Evolutionary conservation across 53 echinoderm and acorn worm species (phyloP), one percentile per base, ranked within the genome.

Genomic region (Holothuria leucospilota): DNA sequence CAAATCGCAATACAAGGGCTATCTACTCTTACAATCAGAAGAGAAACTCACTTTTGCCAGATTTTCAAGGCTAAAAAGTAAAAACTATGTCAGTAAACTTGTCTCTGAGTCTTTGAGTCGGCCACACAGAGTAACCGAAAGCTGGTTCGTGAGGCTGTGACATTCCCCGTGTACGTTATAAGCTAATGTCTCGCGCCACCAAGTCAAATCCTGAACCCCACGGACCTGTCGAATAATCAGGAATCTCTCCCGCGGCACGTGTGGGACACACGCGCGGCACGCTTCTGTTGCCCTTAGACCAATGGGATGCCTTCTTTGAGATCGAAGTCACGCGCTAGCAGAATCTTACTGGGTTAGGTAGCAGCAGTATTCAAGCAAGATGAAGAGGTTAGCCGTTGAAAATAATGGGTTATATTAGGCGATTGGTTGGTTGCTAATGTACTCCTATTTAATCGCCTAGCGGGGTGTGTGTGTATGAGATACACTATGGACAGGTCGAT

Each of bases 301-400:
- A 81, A 81, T 81, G 34, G 81, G 39, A 81, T 60, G 38, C 56
- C 81, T 60, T 38, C 81, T 61, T 62, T 81, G 81, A 39, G 81
- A 60, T 81, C 52, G 51, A 52, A 75, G 75, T 49, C 75, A 49
- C 75, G 75, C 75, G 75, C 75, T 52, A 23, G 24, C 12, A 75
- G 13, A 52, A 75, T 75, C 75, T 75, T 21, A 75, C 21, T 75
- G 51, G 49, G 75, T 75, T 26, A 75, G 75, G 75, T 51, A 75
- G 75, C 20, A 75, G 52, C 51, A 49, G 41, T 51, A 75, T 52
- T 51, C 24, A 11, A 11, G 52, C 26, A 39, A 71, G 39, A 39
- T 14, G 72, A 46, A 72, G 72, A 72, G 40, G 13, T 14, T 72
- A 23, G 75, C 15, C 15, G 13, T 12, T 75, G 75, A 68, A 46